phyloP scores from a whole-genome alignment of 2,888 invertebrate species.

The Mesochorus sp. region DNA sequence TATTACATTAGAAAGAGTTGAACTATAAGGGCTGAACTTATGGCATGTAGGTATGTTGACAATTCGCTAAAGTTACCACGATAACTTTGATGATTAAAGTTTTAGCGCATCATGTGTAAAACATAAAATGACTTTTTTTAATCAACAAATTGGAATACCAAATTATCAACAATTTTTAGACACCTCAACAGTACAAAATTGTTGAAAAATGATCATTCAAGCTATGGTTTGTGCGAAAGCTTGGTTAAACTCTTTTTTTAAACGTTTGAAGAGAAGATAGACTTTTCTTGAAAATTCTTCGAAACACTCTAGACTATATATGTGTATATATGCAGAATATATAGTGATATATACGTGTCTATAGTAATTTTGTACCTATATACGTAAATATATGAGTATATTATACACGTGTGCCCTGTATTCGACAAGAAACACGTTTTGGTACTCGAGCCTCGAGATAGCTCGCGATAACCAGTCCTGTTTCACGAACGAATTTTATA shows the following conservation, averaged over 20 bases:
- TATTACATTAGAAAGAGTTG: conserved; percentile 52
- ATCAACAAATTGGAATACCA: too few species aligned
- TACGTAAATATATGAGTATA: conserved; percentile 30
- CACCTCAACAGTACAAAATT: too few species aligned
- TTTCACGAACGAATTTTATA: conserved; percentile 69
- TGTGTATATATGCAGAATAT: neutral
- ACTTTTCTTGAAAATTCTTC: too few species aligned
- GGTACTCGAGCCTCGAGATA: conserved; percentile 79
- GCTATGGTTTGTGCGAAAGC: too few species aligned
- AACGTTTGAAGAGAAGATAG: too few species aligned
- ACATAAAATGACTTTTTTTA: too few species aligned
- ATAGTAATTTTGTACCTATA: conserved; percentile 9
- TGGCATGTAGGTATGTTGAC: neutral
- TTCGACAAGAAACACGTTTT: conserved; percentile 79
- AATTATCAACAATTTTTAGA: too few species aligned
- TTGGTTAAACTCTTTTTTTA: too few species aligned
- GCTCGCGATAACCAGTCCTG: conserved; percentile 72
- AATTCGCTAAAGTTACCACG: conserved; percentile 15
- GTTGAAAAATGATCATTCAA: too few species aligned
- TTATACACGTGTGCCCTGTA: conserved; percentile 70
- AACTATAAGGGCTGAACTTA: neutral
- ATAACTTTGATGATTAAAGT: conserved; percentile 3
- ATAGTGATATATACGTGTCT: neutral
- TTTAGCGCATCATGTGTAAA: too few species aligned
- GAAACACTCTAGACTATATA: too few species aligned